Conservation (phyloP, 2,797 vertebrate genomes). For the Anolis apletophallus region DNA sequence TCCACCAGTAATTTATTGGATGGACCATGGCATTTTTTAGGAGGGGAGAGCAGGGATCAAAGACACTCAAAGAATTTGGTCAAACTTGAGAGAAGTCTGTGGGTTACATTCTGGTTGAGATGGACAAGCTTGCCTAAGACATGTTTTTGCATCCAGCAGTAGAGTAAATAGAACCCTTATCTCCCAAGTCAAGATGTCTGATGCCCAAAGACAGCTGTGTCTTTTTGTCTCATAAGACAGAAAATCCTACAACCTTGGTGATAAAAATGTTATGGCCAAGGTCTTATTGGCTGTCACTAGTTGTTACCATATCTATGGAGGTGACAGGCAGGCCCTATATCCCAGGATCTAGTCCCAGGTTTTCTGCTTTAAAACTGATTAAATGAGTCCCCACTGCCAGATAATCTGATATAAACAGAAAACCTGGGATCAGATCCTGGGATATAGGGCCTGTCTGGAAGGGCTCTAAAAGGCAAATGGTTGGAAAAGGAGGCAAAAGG, state of each 20-base stretch:
- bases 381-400: too few relatives aligned
- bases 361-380: too few relatives aligned
- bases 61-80: conserved; percentile 36
- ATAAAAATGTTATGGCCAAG: not conserved
- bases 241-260: not conserved
- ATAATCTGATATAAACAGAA: too few relatives aligned
- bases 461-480: not conserved
- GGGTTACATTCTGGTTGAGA: not conserved
- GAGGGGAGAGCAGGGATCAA: not conserved
- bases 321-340: too few relatives aligned
- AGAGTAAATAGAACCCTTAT: not conserved
- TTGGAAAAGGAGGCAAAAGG: too few relatives aligned
- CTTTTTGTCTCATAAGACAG: not conserved
- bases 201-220: not conserved
- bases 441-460: too few relatives aligned
- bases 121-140: not conserved
- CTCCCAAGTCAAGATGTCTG: not conserved
- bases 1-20: conserved; percentile 52
- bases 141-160: too few relatives aligned
- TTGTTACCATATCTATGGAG: too few relatives aligned
- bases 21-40: not conserved
- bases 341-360: too few relatives aligned
- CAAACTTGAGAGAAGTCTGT: conserved; percentile 36
- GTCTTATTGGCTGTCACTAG: too few relatives aligned
- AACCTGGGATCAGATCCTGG: too few relatives aligned